A percentile compares a stretch with the other conserved stretches of the same genome.
phyloP scores from a whole-genome alignment of 2,888 invertebrate species.

The Junonia oenone region DNA sequence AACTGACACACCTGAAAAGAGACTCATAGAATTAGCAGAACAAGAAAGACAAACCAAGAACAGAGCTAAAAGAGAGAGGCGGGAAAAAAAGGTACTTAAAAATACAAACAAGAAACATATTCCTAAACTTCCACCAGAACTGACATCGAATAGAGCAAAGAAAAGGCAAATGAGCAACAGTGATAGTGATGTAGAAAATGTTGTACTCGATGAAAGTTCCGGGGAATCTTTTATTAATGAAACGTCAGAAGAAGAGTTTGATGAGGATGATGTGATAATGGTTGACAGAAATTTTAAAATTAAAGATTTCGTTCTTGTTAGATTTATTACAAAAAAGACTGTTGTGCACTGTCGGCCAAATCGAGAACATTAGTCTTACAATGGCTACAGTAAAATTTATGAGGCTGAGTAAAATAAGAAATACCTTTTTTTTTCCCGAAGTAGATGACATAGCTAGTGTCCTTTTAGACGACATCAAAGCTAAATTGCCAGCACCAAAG shows the following conservation, averaged over 20 bases:
- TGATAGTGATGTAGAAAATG: too few relatives aligned
- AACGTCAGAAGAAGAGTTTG: not conserved
- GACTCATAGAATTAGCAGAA: too few relatives aligned
- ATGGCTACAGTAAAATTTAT: conserved; percentile 32
- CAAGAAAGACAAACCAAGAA: too few relatives aligned
- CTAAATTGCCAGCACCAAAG: too few relatives aligned
- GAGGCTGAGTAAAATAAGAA: conserved; percentile 31
- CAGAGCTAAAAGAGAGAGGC: too few relatives aligned
- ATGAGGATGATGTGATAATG: not conserved
- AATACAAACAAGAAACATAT: not conserved
- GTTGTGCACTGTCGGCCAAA: conserved; percentile 14
- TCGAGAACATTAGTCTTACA: conserved; percentile 26
- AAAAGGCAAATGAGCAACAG: too few relatives aligned
- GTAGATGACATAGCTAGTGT: not conserved
- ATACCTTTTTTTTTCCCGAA: conserved; percentile 15
- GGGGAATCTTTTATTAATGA: not conserved
- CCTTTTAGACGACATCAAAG: not conserved
- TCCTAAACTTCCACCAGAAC: not conserved
- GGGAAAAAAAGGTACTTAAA: not conserved
- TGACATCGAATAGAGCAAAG: not conserved
- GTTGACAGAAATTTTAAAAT: conserved; percentile 18
- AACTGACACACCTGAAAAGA: too few relatives aligned
- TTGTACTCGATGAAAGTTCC: not conserved
- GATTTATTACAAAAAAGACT: conserved; percentile 21
- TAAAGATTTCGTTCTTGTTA: conserved; percentile 23